Base-by-base conservation (phyloP, 2,888 invertebrate species). In the Sinodicranocentrus sp. region DNA sequence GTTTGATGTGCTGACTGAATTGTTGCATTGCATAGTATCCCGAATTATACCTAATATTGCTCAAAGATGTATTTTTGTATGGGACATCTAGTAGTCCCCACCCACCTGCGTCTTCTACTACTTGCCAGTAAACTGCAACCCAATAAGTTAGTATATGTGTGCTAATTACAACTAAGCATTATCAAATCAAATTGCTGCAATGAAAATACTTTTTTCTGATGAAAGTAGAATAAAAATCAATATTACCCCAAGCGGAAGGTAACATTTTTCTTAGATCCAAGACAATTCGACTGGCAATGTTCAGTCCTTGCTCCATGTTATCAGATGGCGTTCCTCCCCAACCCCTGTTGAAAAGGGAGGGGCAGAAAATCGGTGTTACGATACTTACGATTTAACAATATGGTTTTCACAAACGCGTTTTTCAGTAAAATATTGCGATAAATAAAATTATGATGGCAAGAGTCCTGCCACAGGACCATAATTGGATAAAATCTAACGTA, bases 231-330 rank as follows among this genome's bases (percentile, higher is more conserved):
- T 33, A 33, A 33, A 33, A 33, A 10, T 48, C 15, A 48, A 39
- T 39, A n/a, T 84, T 84, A 88, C 88, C 83, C 88, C 88, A 88
- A n/a, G 88, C 88, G 5, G 88, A 87, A 8, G 88, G 87, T 1
- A 84, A 17, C 86, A 88, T 79, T 0, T 73, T 44, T 26, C 84
- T 43, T n/a, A 88, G 23, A 76, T 88, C 88, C 2, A 33, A 26
- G 0, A 88, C 33, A 61, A 88, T 87, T 17, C 88, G 57, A 19
- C 43, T 84, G 0, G 88, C 88, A 25, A 88, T 67, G 19, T 82
- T 84, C 1, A 88, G 23, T 3, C 84, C 88, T 84, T 88, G 88
- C 17, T 70, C 79, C 87, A 88, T 87, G 59, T 88, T 84, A 2
- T 76, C 52, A 8, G 25, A 6, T 26, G 85, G 84, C 5, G 82